Evolutionary conservation across 2,888 invertebrate genomes (phyloP), one percentile per base, ranked within the genome.

Genomic region (Hirudinaria manillensis): DNA sequence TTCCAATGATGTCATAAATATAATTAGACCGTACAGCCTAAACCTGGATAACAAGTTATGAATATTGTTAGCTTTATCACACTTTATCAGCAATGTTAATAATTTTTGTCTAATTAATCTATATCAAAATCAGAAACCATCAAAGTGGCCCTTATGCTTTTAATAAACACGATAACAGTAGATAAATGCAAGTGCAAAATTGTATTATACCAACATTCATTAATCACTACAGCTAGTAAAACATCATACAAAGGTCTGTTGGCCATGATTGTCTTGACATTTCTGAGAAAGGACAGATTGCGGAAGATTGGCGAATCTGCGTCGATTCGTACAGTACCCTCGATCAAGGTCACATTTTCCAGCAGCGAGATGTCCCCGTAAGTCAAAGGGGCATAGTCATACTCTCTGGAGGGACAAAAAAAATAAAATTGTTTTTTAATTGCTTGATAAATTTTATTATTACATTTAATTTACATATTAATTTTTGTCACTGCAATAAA

Each of bases 331-430:
- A 68, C 29, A 10, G 32, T 34, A 1, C 36, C 68, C 36, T 68
- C 68, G 36, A 68, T 68, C 36, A 32, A 2, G n/a, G 68, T 68
- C 21, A 68, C 68, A 36, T 32, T 68, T 21, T 68, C 68, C n/a
- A 68, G 34, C 13, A 68, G n/a, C 1, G 24, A 27, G n/a, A 61
- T 16, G 24, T 24, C 10, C 2, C 10, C 24, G 24, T 27, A 27
- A 4, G 24, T 61, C 24, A 61, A 29, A 61, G 61, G 61, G 10
- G 10, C 29, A 29, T 4, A 61, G 61, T 16, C 61, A 61, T 61
- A 61, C n/a, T 61, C 61, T 29, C 61, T 61, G 61, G 6, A 13
- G 4, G 10, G 10, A 16, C 10, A 4, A 2, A 45, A n/a, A n/a
- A n/a, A n/a, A n/a, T n/a, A n/a, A n/a, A n/a, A n/a, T n/a, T n/a